Evolutionary conservation across 2,888 invertebrate species (phyloP).

Genomic region (Nomada lathburiana): DNA sequence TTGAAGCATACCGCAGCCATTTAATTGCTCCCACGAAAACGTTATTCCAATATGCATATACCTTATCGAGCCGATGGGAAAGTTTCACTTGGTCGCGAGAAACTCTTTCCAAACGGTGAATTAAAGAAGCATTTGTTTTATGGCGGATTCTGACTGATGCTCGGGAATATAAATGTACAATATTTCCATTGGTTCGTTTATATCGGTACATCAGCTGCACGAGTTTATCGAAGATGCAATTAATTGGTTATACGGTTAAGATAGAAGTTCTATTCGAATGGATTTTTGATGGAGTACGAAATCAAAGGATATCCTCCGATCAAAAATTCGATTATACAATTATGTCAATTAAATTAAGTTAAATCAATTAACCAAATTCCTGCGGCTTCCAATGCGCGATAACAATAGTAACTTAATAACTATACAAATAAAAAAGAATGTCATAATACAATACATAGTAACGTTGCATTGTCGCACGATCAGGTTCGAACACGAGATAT

Average conservation of each 20-base stretch:
- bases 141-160: neutral
- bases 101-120: conserved; percentile 1
- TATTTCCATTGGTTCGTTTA: no score
- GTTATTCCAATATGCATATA: neutral
- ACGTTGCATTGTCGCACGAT: conserved; percentile 32
- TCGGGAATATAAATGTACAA: no score
- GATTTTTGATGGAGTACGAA: no score
- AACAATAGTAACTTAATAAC: neutral
- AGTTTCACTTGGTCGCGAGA: neutral
- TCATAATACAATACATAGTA: conserved; percentile 2
- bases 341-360: no score
- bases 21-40: conserved; percentile 36
- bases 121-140: neutral
- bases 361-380: no score
- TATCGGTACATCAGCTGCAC: no score
- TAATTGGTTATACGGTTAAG: neutral
- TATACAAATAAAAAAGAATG: neutral
- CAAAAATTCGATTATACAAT: no score
- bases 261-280: neutral
- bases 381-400: neutral
- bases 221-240: no score
- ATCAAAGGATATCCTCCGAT: no score
- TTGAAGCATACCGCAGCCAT: neutral
- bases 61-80: conserved; percentile 22
- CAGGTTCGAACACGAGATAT: conserved; percentile 80